These are phyloP conservation scores for Spheniscus mendiculus DNA, from an alignment of 2,113 vertebrate genomes.

Conservation along the genomic window DNA sequence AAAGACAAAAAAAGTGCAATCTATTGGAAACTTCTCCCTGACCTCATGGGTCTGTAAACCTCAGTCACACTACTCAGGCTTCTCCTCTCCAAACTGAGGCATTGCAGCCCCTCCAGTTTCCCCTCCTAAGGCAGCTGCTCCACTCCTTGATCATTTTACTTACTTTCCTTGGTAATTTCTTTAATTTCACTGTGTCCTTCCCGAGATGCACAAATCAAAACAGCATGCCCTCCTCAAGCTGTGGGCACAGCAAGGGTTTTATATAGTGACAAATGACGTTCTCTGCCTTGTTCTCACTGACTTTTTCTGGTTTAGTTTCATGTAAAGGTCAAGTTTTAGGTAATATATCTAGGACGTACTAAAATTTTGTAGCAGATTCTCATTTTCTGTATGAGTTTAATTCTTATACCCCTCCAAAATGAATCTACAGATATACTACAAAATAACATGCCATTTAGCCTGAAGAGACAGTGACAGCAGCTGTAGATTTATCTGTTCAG, in stretches of 20 bases:
- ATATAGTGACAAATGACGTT: background rate
- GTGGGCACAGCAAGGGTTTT: background rate
- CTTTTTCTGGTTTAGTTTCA: background rate
- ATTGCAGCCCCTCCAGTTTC: background rate
- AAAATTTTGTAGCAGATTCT: background rate
- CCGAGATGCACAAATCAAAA: background rate
- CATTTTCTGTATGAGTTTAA: fast-evolving
- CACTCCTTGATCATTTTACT: too few relatives aligned
- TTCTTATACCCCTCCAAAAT: background rate
- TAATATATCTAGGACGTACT: fast-evolving
- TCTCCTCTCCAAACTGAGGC: background rate
- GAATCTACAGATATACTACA: background rate
- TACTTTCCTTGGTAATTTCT: background rate
- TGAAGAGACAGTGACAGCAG: background rate
- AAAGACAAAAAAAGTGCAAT: background rate
- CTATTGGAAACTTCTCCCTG: background rate
- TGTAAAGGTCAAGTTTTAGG: background rate
- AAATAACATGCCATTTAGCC: background rate
- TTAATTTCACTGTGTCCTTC: background rate
- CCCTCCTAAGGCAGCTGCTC: background rate
- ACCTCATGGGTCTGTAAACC: fast-evolving
- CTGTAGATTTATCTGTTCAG: background rate
- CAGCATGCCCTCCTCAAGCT: background rate
- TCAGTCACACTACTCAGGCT: background rate
- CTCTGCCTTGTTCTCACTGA: background rate